Base-by-base conservation (phyloP, 2,888 invertebrate species). In the Cristatella mucedo region DNA sequence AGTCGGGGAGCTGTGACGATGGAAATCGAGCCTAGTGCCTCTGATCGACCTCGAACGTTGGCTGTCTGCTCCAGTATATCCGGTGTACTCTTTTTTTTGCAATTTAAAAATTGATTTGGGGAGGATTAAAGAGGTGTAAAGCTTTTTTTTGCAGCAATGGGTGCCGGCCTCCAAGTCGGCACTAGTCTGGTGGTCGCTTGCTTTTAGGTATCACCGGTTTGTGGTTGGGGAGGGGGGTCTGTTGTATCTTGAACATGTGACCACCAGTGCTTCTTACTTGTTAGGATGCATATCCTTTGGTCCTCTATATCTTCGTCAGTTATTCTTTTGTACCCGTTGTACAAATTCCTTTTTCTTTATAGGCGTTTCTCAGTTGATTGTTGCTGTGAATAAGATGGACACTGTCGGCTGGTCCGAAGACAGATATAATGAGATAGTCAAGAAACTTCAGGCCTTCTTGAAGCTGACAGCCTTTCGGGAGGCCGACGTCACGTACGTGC, bases 371-470 rank as follows among this genome's bases (percentile, higher is more conserved):
- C 93, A 95, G 66, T 63, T 99, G 29, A 82, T 84, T 13, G 89
- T 97, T 1, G 89, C 85, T 22, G 77, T 99, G 15, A 99, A 99
- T 62, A 99, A 99, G 69, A 70, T 99, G 61, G 97, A 99, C 59
- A 95, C 89, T 0, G 83, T 82, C 0, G 77, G 78, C 41, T 99
- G 97, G 95, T 80, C 81, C 2, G 73, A 83, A 57, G 78, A 80
- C 5, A 74, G 97, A 49, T 99, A 86, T 65, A 74, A 80, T 51
- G 87, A 93, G 57, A 87, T 99, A 44, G 75, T 75, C 1, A 73
- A 73, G 40, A 87, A 85, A 63, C 69, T 95, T 33, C 78, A 76
- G 51, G 61, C 69, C 7, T 68, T 66, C 46, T 49, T 95, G 19
- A 86, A 82, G 64, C 84, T 85, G 66, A 86, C 82, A 15, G 91